A percentile compares a stretch with the other conserved stretches of the same genome.
phyloP scores from a whole-genome alignment of 2,888 invertebrate genomes.

The Aphidius colemani region DNA sequence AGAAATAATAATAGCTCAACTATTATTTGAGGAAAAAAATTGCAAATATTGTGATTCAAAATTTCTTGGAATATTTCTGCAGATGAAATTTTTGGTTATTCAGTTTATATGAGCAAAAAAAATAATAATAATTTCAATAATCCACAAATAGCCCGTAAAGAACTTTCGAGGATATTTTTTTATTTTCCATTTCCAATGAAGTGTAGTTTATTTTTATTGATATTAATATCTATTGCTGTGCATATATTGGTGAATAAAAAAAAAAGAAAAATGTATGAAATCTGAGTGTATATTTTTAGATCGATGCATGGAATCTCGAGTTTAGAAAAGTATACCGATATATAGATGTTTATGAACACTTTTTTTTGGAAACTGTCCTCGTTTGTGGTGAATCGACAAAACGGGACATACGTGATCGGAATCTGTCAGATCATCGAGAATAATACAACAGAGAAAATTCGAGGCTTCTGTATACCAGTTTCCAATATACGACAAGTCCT shows the following conservation, averaged over 20 bases:
- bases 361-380: conserved; percentile 11
- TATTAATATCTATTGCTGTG: too few species aligned
- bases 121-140: background rate
- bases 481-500: conserved; percentile 13
- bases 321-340: too few species aligned
- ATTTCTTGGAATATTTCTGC: conserved; percentile 22
- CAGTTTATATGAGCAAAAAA: conserved; percentile 9
- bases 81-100: conserved; percentile 14
- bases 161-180: background rate
- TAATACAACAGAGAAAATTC: conserved; percentile 24
- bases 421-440: conserved; percentile 28
- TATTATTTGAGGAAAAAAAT: conserved; percentile 22
- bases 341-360: background rate
- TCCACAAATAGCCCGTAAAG: conserved; percentile 16
- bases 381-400: conserved; percentile 19
- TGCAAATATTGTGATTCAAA: conserved; percentile 22
- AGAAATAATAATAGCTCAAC: conserved; percentile 38
- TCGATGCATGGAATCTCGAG: too few species aligned
- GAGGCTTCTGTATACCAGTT: conserved; percentile 11
- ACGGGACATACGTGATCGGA: conserved; percentile 22
- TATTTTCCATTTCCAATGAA: background rate
- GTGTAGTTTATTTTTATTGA: too few species aligned
- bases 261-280: conserved; percentile 6
- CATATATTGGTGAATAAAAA: too few species aligned
- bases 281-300: background rate